These are phyloP conservation scores for Phrynosoma blainvillii DNA, from an alignment of 2,113 vertebrate species.

Conservation along the genomic window DNA sequence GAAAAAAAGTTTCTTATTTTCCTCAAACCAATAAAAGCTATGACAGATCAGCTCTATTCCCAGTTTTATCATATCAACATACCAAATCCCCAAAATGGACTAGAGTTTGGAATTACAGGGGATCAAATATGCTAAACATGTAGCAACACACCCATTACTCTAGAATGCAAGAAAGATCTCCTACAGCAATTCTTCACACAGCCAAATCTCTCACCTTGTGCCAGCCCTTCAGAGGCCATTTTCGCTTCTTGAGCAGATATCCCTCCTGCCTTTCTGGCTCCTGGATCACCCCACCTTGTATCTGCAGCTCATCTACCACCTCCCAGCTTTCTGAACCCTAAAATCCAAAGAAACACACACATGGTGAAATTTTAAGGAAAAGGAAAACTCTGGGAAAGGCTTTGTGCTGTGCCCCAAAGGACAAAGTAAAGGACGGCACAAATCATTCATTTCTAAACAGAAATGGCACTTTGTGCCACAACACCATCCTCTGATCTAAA, in stretches of 20 bases:
- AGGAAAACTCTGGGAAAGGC: not conserved
- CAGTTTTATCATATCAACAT: too few relatives aligned
- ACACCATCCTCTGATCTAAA: not conserved
- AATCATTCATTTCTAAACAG: not conserved
- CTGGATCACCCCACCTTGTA: slow-evolving; percentile 57
- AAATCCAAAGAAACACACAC: not conserved
- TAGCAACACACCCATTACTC: not conserved
- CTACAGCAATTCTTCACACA: not conserved
- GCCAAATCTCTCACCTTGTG: slow-evolving; percentile 85
- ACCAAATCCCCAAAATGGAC: not conserved
- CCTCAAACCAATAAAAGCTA: not conserved
- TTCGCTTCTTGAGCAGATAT: slow-evolving; percentile 92
- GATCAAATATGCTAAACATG: not conserved
- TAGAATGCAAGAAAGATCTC: not conserved
- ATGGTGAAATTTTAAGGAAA: not conserved
- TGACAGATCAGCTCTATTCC: not conserved
- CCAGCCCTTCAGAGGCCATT: slow-evolving; percentile 96
- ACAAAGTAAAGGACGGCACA: not conserved
- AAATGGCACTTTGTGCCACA: not conserved
- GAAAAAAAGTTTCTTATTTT: not conserved
- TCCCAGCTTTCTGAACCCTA: slow-evolving; percentile 90
- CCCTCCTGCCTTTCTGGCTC: slow-evolving; percentile 85
- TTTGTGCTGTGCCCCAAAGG: not conserved
- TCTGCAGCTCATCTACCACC: slow-evolving; percentile 82
- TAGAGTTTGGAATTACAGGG: too few relatives aligned